These are phyloP conservation scores for Ditylenchus weischeri DNA, from an alignment of 2,888 invertebrate genomes.

Conservation along the genomic window DNA sequence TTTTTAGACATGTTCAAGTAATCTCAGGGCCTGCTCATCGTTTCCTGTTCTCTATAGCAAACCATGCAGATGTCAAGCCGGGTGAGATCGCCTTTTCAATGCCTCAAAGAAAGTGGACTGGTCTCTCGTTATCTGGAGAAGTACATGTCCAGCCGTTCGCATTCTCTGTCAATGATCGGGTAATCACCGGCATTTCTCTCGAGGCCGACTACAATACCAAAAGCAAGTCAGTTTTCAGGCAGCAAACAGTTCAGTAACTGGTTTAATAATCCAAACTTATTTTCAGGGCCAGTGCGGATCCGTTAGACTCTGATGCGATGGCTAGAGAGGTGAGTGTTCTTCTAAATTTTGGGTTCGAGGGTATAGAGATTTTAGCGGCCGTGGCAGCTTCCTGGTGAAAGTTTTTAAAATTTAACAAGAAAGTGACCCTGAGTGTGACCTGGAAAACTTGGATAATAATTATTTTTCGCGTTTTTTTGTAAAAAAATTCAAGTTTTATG, in stretches of 20 bases:
- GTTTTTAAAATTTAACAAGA: too few relatives aligned
- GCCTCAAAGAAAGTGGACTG: slow-evolving; percentile 92
- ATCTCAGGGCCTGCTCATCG: slow-evolving; percentile 76
- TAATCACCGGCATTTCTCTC: slow-evolving; percentile 76
- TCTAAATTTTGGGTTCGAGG: too few relatives aligned
- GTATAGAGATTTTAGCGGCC: too few relatives aligned
- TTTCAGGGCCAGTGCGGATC: slow-evolving; percentile 77
- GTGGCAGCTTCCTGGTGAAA: too few relatives aligned
- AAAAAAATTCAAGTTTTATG: too few relatives aligned
- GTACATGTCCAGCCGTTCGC: slow-evolving; percentile 79
- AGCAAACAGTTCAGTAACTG: too few relatives aligned
- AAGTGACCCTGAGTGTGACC: too few relatives aligned
- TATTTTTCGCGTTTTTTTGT: too few relatives aligned
- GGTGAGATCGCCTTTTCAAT: slow-evolving; percentile 85
- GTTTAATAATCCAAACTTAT: too few relatives aligned
- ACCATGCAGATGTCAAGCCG: slow-evolving; percentile 72
- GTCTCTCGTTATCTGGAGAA: slow-evolving; percentile 83
- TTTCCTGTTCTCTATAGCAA: slow-evolving; percentile 79
- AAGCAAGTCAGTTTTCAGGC: slow-evolving; percentile 70
- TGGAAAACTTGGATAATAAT: too few relatives aligned
- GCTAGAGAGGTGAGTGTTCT: slow-evolving; percentile 69
- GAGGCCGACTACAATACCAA: slow-evolving; percentile 91
- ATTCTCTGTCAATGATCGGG: slow-evolving; percentile 28
- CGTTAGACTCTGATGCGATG: slow-evolving; percentile 94
- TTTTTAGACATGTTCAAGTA: slow-evolving; percentile 75